Base-by-base conservation (phyloP, 2,113 vertebrate species). In the Prietella phreatophila region DNA sequence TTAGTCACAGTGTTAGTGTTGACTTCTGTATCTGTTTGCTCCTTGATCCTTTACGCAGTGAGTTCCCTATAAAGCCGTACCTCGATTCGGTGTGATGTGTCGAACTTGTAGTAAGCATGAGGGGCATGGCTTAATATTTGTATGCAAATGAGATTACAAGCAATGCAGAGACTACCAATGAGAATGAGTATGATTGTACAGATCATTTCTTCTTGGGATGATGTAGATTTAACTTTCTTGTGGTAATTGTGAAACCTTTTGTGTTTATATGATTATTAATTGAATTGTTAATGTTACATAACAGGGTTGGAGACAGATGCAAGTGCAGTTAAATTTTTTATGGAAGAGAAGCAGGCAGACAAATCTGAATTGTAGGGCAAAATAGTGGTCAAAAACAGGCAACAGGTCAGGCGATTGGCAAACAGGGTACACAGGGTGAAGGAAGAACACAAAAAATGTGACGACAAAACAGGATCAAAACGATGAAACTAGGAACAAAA, bases 1-100 rank as follows among this genome's bases (percentile, higher is more conserved):
- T 82, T 82, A 82, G 65, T 60, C 86, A 71, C 73, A 87, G 65
- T 47, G 30, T 82, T 83, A 39, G 50, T 25, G 78, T 87, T 87
- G 67, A 75, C 53, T 65, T 78, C 61, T 86, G 63, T 63, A 47
- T 78, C 82, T 63, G 7, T 53, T 30, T 19, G 6, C n/a, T 25
- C 33, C 56, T 82, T 71, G 30, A 73, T 55, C 47, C 10, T 27
- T 9, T 39, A 56, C 75, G 65, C 39, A 63, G 39, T 39, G 47
- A 42, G 36, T 61, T 39, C 50, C 60, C 78, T n/a, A 7, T 39
- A 73, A 39, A 82, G 7, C 33, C 5, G 4, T 27, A 14, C 56
- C 58, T 27, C 0, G 22, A 42, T 22, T 36, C 6, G 8, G 4
- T 33, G 53, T 4, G 42, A 78, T 6, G 27, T 33, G 55, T 60